Base-by-base conservation (phyloP, 1,140 invertebrate species). In the Archivesica marissinica region DNA sequence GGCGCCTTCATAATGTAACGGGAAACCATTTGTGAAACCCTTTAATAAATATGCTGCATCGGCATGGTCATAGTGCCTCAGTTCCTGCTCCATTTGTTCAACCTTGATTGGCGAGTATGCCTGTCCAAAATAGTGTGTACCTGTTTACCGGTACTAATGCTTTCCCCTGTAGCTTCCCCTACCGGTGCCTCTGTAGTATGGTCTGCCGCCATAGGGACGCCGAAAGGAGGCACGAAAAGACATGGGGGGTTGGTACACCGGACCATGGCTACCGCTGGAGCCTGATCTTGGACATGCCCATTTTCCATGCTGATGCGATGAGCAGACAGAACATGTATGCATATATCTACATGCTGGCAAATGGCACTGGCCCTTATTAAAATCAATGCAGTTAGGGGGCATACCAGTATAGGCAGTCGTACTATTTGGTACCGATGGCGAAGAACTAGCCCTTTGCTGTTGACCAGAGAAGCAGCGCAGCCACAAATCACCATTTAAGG, bases 21-120 rank as follows among this genome's bases (percentile, higher is more conserved):
- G 28, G 76, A 81, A 86, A 61, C 77, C 85, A 61, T 68, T 17
- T 35, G 20, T 15, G 52, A 81, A 81, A 2, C 77, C 77, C 7
- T 72, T 17, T 66, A 3, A 13, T 44, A 78, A 17, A 17, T 44
- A 30, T 25, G 59, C 2, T 30, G 54, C 52, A 7, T 78, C 50
- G 4, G 38, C 6, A 13, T 7, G 20, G 11, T 76, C 25, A 23
- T 74, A 74, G 6, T 30, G 20, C 7, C 7, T 35, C 33, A 66
- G 17, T 15, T n/a, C 13, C 17, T 44, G 2, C 15, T 1, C 13
- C 1, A 47, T 25, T 47, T 2, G 13, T 3, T 9, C 1, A 25
- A 70, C 15, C 7, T 47, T 70, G 2, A 70, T 35, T 7, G 66
- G 66, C 39, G 66, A 44, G 25, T 2, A 11, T 1, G 39, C 39